Evolutionary conservation across 2,797 vertebrate species (phyloP).

Genomic region (Catostomus latipinnis): DNA sequence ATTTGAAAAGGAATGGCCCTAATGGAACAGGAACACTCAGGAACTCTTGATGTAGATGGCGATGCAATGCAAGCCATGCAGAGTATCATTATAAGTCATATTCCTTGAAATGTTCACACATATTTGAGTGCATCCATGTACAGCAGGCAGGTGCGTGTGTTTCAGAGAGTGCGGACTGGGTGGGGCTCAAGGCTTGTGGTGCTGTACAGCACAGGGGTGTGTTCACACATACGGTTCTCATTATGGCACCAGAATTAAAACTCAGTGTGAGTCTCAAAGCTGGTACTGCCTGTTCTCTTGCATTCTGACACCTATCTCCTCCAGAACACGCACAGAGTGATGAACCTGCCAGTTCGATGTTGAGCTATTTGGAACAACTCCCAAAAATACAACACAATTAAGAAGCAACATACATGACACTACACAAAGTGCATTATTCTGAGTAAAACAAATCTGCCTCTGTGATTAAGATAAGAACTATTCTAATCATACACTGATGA

Average conservation of each 20-base stretch:
- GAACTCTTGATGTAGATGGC: no score
- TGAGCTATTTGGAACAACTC: slow-evolving; percentile 24
- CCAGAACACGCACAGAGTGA: slow-evolving; percentile 29
- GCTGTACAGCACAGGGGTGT: slow-evolving; percentile 48
- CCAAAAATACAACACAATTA: neutral
- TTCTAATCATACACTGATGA: no score
- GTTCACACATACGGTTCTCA: slow-evolving; percentile 60
- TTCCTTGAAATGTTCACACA: slow-evolving; percentile 48
- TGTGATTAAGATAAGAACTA: no score
- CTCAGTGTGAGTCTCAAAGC: slow-evolving; percentile 49
- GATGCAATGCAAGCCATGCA: neutral
- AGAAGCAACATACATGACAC: neutral
- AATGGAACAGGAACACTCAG: no score
- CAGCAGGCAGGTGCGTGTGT: slow-evolving; percentile 20
- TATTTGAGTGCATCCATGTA: slow-evolving; percentile 24
- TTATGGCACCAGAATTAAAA: slow-evolving; percentile 61
- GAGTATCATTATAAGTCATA: slow-evolving; percentile 13
- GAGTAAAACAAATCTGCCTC: no score
- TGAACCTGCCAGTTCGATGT: slow-evolving; percentile 36
- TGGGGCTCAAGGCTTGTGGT: slow-evolving; percentile 44
- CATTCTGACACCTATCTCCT: slow-evolving; percentile 59
- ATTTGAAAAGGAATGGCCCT: no score
- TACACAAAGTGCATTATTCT: no score
- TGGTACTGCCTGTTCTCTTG: slow-evolving; percentile 59
- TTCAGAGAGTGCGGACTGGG: slow-evolving; percentile 32